These are phyloP conservation scores for Hylaea fasciaria DNA, from an alignment of 2,888 invertebrate genomes.

Conservation along the genomic window DNA sequence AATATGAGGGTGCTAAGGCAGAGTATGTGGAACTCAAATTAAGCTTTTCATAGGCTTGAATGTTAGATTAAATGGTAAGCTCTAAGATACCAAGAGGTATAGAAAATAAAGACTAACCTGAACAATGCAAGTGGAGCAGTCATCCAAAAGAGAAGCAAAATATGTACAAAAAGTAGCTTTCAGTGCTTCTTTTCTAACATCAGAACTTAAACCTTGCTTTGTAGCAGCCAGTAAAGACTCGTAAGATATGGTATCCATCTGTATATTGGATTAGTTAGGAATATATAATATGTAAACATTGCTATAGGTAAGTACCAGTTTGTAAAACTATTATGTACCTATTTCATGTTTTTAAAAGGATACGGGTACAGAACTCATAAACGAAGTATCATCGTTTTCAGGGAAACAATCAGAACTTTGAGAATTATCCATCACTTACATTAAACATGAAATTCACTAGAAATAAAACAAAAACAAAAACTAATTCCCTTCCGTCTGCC, in stretches of 20 bases:
- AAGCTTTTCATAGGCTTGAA: no score
- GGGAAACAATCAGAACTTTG: conserved; percentile 65
- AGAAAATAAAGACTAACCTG: conserved; percentile 53
- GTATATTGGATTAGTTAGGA: conserved; percentile 34
- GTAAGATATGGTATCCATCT: conserved; percentile 58
- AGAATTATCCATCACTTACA: conserved; percentile 65
- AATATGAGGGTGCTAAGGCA: background rate
- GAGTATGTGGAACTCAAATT: background rate
- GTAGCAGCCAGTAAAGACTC: conserved; percentile 56
- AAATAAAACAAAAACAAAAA: no score
- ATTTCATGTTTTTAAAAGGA: conserved; percentile 42
- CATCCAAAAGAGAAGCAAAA: conserved; percentile 57
- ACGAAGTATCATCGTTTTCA: conserved; percentile 49
- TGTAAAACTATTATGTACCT: no score
- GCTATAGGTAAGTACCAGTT: no score
- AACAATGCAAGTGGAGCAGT: conserved; percentile 60
- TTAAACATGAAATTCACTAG: background rate
- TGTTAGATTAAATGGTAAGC: background rate
- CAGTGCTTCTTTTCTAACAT: conserved; percentile 40
- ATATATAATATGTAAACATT: no score
- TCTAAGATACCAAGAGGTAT: background rate
- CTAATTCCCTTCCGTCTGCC: no score
- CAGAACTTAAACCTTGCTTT: conserved; percentile 50
- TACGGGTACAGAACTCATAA: conserved; percentile 52
- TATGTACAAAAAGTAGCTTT: conserved; percentile 48